Conservation (phyloP, 2,797 vertebrate genomes). For the Megalops cyprinoides region DNA sequence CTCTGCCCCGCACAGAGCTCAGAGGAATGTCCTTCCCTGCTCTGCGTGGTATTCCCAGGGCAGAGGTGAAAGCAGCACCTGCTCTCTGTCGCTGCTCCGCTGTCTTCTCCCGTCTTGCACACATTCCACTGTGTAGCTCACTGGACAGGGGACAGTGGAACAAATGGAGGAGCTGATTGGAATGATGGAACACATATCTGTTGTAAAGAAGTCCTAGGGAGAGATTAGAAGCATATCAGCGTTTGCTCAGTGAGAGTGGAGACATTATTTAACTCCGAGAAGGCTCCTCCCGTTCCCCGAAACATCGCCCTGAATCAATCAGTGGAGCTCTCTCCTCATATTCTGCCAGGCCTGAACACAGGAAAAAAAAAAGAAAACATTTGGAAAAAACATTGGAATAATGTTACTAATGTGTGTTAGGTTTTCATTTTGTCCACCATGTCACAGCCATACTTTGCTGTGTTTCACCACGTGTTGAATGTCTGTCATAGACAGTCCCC, state of each 20-base stretch:
- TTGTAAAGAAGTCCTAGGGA: background rate
- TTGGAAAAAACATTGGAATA: background rate
- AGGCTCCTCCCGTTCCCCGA: too few relatives aligned
- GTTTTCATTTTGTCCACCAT: background rate
- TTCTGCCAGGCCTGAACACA: slow-evolving; percentile 2
- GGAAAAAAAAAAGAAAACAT: slow-evolving; percentile 3
- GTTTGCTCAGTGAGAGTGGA: too few relatives aligned
- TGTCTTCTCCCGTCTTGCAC: slow-evolving; percentile 38
- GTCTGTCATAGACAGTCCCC: background rate
- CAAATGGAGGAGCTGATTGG: background rate
- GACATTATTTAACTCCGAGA: too few relatives aligned
- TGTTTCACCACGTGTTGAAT: background rate
- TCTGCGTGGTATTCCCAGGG: slow-evolving; percentile 1
- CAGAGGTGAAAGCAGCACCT: slow-evolving; percentile 52
- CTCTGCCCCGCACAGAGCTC: slow-evolving; percentile 52
- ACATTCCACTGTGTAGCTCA: slow-evolving; percentile 49
- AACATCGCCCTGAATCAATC: too few relatives aligned
- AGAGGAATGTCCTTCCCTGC: background rate
- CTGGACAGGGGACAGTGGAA: too few relatives aligned
- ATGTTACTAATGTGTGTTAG: background rate
- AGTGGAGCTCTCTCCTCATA: background rate
- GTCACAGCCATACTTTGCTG: background rate
- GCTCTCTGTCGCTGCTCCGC: too few relatives aligned
- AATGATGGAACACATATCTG: background rate
- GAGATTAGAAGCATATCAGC: too few relatives aligned